Percentiles rank a stretch among this genome's conserved stretches.
These are phyloP conservation scores for Sarcophaga variegata DNA, from an alignment of 2,888 invertebrate species.

Conservation along the genomic window DNA sequence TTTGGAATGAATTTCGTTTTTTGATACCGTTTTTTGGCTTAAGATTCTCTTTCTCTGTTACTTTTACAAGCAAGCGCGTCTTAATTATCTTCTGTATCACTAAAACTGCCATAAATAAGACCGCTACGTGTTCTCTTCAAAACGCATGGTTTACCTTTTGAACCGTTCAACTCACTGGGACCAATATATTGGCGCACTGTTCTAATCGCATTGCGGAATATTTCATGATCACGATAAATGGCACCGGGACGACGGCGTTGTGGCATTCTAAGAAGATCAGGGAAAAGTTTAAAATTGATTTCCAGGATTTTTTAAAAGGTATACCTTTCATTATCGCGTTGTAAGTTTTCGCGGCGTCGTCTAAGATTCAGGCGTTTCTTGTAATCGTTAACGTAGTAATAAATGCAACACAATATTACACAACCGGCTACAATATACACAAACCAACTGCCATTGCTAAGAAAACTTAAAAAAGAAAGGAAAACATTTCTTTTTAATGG, in stretches of 20 bases:
- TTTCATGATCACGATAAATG: slow-evolving; percentile 78
- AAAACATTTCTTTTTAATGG: background rate
- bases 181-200: slow-evolving; percentile 77
- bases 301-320: too few relatives aligned
- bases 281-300: background rate
- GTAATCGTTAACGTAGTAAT: slow-evolving; percentile 76
- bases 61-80: background rate
- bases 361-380: slow-evolving; percentile 72
- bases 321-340: slow-evolving; percentile 76
- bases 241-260: slow-evolving; percentile 80
- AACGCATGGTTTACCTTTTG: slow-evolving; percentile 70
- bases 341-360: slow-evolving; percentile 74
- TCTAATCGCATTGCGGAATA: slow-evolving; percentile 77
- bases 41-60: background rate
- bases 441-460: slow-evolving; percentile 77
- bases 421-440: slow-evolving; percentile 75
- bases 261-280: slow-evolving; percentile 72
- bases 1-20: too few relatives aligned
- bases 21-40: too few relatives aligned
- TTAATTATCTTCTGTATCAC: slow-evolving; percentile 52
- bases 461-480: slow-evolving; percentile 72
- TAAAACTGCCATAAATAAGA: slow-evolving; percentile 72
- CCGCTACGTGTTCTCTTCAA: slow-evolving; percentile 75
- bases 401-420: slow-evolving; percentile 74
- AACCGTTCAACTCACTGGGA: slow-evolving; percentile 67